These are phyloP conservation scores for Allygus modestus DNA, from an alignment of 2,888 invertebrate species.

Conservation along the genomic window DNA sequence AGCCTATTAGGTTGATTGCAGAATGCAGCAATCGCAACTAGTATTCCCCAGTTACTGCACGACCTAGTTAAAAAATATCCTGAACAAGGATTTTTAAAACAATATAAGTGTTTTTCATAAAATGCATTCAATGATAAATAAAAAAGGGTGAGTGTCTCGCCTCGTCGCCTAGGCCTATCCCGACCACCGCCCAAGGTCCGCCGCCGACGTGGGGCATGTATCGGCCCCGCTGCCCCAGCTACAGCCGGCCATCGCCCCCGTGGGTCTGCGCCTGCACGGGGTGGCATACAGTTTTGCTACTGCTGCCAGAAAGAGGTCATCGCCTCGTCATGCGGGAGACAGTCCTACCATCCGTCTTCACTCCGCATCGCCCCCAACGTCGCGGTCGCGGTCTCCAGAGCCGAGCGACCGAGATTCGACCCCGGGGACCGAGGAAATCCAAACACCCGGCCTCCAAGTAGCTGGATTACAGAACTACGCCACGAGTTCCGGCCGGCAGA, in stretches of 20 bases:
- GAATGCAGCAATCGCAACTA: too few species aligned
- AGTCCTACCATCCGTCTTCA: background rate
- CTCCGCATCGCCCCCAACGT: background rate
- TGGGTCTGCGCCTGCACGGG: background rate
- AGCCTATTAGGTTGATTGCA: too few species aligned
- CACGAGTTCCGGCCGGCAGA: conserved; percentile 38
- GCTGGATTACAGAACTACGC: conserved; percentile 48
- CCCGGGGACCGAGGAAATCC: conserved; percentile 26
- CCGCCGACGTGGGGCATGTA: too few species aligned
- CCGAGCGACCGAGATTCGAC: background rate
- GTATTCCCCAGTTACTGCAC: too few species aligned
- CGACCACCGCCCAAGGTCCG: background rate
- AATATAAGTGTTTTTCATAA: too few species aligned
- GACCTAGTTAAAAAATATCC: too few species aligned
- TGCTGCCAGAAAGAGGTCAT: too few species aligned
- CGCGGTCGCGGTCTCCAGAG: background rate
- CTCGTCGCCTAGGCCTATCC: conserved; percentile 1
- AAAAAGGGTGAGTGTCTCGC: background rate
- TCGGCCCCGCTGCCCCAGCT: too few species aligned
- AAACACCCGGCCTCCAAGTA: conserved; percentile 47
- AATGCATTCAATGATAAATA: too few species aligned
- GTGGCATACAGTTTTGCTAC: too few species aligned
- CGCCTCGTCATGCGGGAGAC: background rate
- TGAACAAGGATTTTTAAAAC: too few species aligned
- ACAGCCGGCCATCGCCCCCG: background rate